Base-by-base conservation (phyloP, 2,888 invertebrate genomes). In the Notodonta ziczac region DNA sequence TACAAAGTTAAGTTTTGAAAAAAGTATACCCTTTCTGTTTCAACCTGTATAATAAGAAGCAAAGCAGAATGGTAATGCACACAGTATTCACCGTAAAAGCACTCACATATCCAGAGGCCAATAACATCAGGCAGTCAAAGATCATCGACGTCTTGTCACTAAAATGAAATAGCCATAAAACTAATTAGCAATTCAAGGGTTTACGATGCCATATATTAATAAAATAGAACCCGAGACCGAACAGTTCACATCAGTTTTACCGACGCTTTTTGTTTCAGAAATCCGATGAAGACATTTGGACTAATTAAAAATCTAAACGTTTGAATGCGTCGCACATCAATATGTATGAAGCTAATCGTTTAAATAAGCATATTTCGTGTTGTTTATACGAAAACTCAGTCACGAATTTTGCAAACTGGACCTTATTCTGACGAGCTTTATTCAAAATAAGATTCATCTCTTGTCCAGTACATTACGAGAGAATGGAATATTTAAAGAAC, bases 161-260 rank as follows among this genome's bases (percentile, higher is more conserved):
- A 74, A 80, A 84, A 86, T 87, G 85, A 86, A 87, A 88, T 77
- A 70, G 67, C 81, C 83, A 87, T 90, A 89, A 89, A 91, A 83
- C 87, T 90, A 90, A 92, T 91, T 90, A 92, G 89, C 85, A 85
- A 91, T 88, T 84, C 83, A 87, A 87, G 80, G 78, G 84, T 91
- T 90, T 92, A 92, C 81, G 83, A 81, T 65, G 78, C 76, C 66
- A 80, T 91, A 92, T 91, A 91, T 88, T 86, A 88, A 91, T 89
- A 89, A 91, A 90, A 84, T 81, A 77, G 79, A 76, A 69, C 76
- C 77, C 74, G 70, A 71, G 63, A 62, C 71, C 68, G 67, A 64
- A 60, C 65, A 76, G 81, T 85, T 86, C 85, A 85, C 84, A 83
- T 82, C 80, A 76, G 73, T 73, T 80, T 78, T 67, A 73, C 74